Evolutionary conservation across 2,797 vertebrate genomes (phyloP).

Genomic region (Lindbergichthys nudifrons): DNA sequence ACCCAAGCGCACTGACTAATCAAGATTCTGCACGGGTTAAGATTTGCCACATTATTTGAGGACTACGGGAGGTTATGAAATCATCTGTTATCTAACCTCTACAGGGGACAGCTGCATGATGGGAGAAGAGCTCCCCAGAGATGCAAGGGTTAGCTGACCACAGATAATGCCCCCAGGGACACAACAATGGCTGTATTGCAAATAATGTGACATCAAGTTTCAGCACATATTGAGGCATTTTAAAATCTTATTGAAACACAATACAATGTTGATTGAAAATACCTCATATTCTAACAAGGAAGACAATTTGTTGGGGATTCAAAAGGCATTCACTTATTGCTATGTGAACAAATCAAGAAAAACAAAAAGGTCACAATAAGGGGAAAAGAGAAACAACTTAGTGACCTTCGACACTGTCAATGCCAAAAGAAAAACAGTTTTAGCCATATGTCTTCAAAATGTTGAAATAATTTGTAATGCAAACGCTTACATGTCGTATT

Average conservation of each 20-base stretch:
- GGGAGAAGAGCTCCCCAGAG: slow-evolving; percentile 33
- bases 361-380: neutral
- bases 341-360: neutral
- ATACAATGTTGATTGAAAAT: slow-evolving; percentile 4
- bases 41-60: slow-evolving; percentile 56
- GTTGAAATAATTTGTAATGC: neutral
- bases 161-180: slow-evolving; percentile 43
- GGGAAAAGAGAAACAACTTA: neutral
- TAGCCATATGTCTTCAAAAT: neutral
- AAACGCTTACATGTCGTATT: neutral
- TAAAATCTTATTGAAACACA: neutral
- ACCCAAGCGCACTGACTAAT: slow-evolving; percentile 59
- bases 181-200: slow-evolving; percentile 16
- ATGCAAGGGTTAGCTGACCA: slow-evolving; percentile 42
- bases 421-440: neutral
- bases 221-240: neutral
- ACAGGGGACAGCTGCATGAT: slow-evolving; percentile 53
- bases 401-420: neutral
- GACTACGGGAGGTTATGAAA: slow-evolving; percentile 58
- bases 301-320: neutral
- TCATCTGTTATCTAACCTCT: slow-evolving; percentile 59
- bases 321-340: neutral
- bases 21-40: slow-evolving; percentile 56
- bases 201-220: neutral
- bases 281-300: neutral